These are phyloP conservation scores for Myopa testacea DNA, from an alignment of 2,888 invertebrate genomes.

Conservation along the genomic window DNA sequence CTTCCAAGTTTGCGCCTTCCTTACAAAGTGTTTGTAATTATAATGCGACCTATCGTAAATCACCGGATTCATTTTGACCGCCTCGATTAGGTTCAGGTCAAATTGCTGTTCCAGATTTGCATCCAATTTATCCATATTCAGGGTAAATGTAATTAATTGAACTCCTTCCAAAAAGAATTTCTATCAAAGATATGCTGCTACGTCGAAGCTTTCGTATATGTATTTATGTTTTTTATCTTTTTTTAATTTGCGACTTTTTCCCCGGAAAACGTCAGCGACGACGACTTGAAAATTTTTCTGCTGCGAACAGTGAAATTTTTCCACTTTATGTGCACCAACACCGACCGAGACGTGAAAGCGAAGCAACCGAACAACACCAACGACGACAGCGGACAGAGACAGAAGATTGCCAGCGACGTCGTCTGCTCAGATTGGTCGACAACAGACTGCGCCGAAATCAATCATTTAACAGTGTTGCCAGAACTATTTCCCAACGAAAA, in stretches of 20 bases:
- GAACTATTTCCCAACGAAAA: no score
- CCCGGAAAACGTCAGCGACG: constrained; percentile 40
- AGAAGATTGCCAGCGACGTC: constrained; percentile 33
- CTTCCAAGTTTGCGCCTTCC: constrained; percentile 65
- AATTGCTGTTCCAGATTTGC: constrained; percentile 65
- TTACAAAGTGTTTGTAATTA: constrained; percentile 63
- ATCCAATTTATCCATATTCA: constrained; percentile 61
- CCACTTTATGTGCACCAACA: constrained; percentile 31
- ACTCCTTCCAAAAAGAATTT: constrained; percentile 15
- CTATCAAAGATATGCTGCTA: constrained; percentile 34
- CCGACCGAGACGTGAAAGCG: constrained; percentile 44
- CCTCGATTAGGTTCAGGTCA: constrained; percentile 63
- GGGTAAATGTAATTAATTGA: background rate
- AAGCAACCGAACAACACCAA: constrained; percentile 42
- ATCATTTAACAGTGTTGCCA: no score
- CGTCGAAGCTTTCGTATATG: constrained; percentile 38
- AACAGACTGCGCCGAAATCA: constrained; percentile 20
- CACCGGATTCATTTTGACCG: constrained; percentile 64
- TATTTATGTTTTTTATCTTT: constrained; percentile 25
- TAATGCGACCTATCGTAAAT: constrained; percentile 65
- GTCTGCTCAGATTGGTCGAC: constrained; percentile 28
- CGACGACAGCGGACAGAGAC: constrained; percentile 46
- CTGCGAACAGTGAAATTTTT: constrained; percentile 58
- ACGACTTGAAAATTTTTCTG: constrained; percentile 50
- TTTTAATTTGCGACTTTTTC: constrained; percentile 36